Base-by-base conservation (phyloP, 2,797 vertebrate species). In the Coregonus sp. region DNA sequence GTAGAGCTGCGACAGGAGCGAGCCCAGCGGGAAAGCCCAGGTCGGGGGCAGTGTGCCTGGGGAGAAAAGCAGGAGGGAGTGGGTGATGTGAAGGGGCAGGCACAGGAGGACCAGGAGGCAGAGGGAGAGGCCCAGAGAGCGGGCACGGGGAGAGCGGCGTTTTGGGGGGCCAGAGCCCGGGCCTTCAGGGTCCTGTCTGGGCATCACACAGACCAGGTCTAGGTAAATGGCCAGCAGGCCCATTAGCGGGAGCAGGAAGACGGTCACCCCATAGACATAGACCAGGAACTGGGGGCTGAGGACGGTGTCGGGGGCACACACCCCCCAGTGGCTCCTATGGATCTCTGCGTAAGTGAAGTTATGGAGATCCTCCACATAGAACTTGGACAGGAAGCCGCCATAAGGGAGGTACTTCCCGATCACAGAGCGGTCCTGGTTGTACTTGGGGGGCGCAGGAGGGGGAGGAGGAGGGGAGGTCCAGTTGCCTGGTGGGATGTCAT, bases 371-470 rank as follows among this genome's bases (percentile, higher is more conserved):
- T 92, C 89, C 72, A 90, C 80, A 11, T 93, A 92, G 73, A 94
- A 95, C 87, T 94, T 94, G 29, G 94, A 94, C 73, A 96, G 87
- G 83, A 95, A 95, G 4, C 94, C 93, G 14, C 91, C 89, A 0
- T 94, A 94, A 1, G 94, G 94, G 35, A 94, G 88, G 59, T 91
- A 81, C 52, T 81, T 74, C n/a, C 88, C 91, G 12, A 95, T 90
- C 25, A 91, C 81, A 20, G 87, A 75, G 31, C 78, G 82, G 35
- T 91, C 90, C 4, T 88, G 66, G 11, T 85, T 82, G 51, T 89
- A 81, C 75, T 78, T 91, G 1, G 84, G 81, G 18, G 40, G 59
- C 0, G 79, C 59, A 0, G 87, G 82, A 14, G 20, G 50, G 4
- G 37, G 76, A 16, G 37, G 76, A 16, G 37, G 51, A 35, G 61